Base-by-base conservation (phyloP, 2,113 vertebrate species). In the Oxygymnocypris stewartii region DNA sequence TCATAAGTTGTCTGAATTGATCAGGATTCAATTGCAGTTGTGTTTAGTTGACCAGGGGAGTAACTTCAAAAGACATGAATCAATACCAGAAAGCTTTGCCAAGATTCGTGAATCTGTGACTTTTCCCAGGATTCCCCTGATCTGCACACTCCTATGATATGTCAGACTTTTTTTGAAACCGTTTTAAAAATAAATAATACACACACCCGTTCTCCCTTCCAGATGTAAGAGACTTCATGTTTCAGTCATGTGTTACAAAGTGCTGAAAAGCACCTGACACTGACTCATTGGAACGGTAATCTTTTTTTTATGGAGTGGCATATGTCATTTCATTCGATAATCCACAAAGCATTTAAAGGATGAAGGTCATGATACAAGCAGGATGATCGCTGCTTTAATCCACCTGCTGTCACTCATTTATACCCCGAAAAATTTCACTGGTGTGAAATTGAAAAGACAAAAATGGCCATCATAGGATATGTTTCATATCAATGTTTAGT, bases 271-370 rank as follows among this genome's bases (percentile, higher is more conserved):
- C 82, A 84, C 81, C 51, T 69, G 81, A 67, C 73, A 57, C 7
- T 83, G 54, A 35, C 73, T 87, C 57, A 85, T 11, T 13, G 16
- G 54, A 65, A 37, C 1, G 28, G 2, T 85, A 81, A 67, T 85
- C 77, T 78, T 57, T 88, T 59, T 51, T 37, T 61, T 88, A 82
- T 75, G 40, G 44, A 12, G 79, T 74, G n/a, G 78, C 84, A 88
- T 85, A 82, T 84, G 82, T 85, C 84, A 59, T 37, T 85, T 76
- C 31, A 85, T 61, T 82, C 35, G n/a, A 74, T 82, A 88, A 88
- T 76, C 84, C 84, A 76, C n/a, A 74, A 25, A 51, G 84, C 40
- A 61, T 7, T 88, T 63, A 88, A 81, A 85, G 67, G 59, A 73
- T 73, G 77, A 84, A 80, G 76, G 82, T 84, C 82, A 87, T 80